Conservation (phyloP, 1,140 invertebrate genomes). For the Drosophila tropicalis region DNA sequence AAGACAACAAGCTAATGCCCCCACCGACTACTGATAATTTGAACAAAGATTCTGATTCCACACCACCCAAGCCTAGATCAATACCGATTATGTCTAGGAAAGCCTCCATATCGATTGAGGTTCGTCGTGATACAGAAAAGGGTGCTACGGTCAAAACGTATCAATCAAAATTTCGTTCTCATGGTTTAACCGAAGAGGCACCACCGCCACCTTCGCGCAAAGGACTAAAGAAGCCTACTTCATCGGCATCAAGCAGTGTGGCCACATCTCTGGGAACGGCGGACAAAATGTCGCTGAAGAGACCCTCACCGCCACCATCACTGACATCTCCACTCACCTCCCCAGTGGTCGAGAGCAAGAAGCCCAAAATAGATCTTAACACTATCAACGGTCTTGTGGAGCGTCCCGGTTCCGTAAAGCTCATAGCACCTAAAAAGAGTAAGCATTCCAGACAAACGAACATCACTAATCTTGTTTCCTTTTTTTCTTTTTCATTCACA, state of each 20-base stretch:
- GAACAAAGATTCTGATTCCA: constrained; percentile 83
- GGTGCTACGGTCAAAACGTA: constrained; percentile 95
- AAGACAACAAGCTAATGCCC: constrained; percentile 87
- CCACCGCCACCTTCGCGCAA: constrained; percentile 89
- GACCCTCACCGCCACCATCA: constrained; percentile 87
- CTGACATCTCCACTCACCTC: constrained; percentile 86
- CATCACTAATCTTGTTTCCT: constrained; percentile 76
- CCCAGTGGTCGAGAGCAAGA: constrained; percentile 84
- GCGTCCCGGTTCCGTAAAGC: constrained; percentile 91
- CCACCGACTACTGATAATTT: constrained; percentile 70
- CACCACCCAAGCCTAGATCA: constrained; percentile 59
- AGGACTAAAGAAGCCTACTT: constrained; percentile 85
- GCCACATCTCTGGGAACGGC: constrained; percentile 7
- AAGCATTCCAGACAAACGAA: constrained; percentile 85
- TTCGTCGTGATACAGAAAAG: constrained; percentile 88
- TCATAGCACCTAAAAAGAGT: constrained; percentile 95
- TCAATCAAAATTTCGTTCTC: constrained; percentile 93
- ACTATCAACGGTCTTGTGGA: constrained; percentile 84
- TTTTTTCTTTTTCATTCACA: constrained; percentile 74
- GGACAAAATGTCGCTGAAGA: constrained; percentile 82
- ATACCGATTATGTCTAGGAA: constrained; percentile 86
- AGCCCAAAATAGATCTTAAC: constrained; percentile 86
- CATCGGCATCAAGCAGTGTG: constrained; percentile 71
- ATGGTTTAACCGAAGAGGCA: constrained; percentile 91
- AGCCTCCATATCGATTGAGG: constrained; percentile 91